Evolutionary conservation across 2,113 vertebrate genomes (phyloP).

Genomic region (Daboia siamensis): DNA sequence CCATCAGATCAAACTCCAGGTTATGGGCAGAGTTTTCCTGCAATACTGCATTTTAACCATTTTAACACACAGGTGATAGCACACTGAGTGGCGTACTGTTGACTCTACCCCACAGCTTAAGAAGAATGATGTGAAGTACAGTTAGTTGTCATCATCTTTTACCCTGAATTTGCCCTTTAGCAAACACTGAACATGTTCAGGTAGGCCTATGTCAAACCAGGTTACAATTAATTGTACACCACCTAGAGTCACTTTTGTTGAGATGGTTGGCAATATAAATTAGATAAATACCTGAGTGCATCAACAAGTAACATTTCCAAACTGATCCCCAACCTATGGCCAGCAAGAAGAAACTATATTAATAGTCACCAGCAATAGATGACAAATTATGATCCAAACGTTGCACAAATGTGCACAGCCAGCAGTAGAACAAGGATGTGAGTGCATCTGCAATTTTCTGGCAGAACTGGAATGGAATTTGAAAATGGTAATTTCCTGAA

Average conservation of each 20-base stretch:
- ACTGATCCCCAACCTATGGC: not conserved
- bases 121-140: not conserved
- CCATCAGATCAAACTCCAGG: not conserved
- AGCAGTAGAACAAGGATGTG: not conserved
- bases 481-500: not conserved
- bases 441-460: no score
- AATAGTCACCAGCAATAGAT: not conserved
- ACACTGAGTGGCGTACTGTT: not conserved
- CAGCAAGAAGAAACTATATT: not conserved
- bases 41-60: not conserved
- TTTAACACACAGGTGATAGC: not conserved
- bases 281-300: no score
- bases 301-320: not conserved
- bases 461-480: no score
- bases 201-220: not conserved
- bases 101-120: not conserved
- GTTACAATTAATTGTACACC: not conserved
- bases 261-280: no score
- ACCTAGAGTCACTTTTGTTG: no score
- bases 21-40: not conserved
- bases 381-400: not conserved
- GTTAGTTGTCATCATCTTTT: not conserved
- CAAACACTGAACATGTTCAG: not conserved
- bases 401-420: not conserved
- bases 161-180: not conserved